A percentile compares a stretch with the other conserved stretches of the same genome.
phyloP scores from a whole-genome alignment of 2,113 vertebrate species.

The Aramus guarauna region DNA sequence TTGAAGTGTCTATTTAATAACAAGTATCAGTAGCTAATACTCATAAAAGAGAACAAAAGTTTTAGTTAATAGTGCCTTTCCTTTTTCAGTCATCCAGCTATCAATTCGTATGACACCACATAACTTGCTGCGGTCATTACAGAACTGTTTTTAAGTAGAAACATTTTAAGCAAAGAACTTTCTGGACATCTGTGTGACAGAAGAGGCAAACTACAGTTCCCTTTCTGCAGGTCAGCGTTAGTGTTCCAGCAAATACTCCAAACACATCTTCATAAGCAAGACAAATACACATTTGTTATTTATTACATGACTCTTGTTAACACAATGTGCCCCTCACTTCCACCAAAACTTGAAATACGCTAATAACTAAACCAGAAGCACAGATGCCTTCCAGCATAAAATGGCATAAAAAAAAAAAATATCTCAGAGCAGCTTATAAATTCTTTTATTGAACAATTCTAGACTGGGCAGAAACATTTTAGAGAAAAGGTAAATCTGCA shows the following conservation, averaged over 20 bases:
- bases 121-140: not conserved
- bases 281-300: not conserved
- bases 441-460: not conserved
- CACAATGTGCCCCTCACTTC: not conserved
- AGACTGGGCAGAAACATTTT: fast-evolving
- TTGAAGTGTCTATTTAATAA: not conserved
- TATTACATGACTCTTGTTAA: not conserved
- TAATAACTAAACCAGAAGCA: not conserved
- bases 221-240: not conserved
- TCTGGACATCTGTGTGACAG: not conserved
- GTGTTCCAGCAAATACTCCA: not conserved
- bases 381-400: not conserved
- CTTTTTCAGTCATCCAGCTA: not conserved
- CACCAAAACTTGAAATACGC: not conserved
- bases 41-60: not conserved
- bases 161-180: not conserved
- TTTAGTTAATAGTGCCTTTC: not conserved
- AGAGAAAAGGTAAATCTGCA: not conserved
- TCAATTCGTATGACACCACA: not conserved
- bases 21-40: not conserved
- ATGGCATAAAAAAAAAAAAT: fast-evolving
- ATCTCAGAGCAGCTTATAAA: not conserved
- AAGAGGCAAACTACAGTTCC: not conserved
- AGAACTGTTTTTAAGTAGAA: not conserved
- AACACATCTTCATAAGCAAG: fast-evolving